A percentile compares a stretch with the other conserved stretches of the same genome.
Conservation (phyloP, 2,113 vertebrate genomes). For the Canis aureus region DNA sequence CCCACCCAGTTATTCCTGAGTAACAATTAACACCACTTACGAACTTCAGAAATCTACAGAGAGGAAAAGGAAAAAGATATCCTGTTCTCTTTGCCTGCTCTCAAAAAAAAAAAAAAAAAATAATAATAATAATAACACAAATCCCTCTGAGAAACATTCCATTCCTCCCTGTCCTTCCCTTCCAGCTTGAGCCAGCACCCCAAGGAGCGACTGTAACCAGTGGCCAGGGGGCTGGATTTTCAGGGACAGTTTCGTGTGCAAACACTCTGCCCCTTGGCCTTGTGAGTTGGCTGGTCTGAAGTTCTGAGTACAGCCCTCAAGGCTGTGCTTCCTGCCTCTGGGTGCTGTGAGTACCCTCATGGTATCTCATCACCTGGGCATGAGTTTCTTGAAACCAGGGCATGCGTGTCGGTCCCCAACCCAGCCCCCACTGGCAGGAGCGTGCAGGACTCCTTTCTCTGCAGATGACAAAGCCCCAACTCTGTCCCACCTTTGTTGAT, state of each 20-base stretch:
- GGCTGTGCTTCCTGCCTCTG: too few species aligned
- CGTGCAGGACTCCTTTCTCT: not conserved
- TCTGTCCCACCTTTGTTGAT: not conserved
- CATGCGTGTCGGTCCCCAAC: not conserved
- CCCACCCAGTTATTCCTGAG: not conserved
- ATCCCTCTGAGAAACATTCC: not conserved
- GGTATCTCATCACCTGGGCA: too few species aligned
- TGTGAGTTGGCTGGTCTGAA: not conserved
- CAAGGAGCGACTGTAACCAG: not conserved
- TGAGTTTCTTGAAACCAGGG: not conserved
- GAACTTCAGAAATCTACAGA: not conserved
- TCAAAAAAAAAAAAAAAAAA: not conserved
- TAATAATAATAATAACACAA: not conserved
- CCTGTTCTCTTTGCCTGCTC: not conserved
- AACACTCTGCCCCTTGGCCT: not conserved
- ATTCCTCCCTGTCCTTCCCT: not conserved
- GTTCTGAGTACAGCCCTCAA: not conserved
- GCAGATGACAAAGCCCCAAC: not conserved
- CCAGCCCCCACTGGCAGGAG: not conserved
- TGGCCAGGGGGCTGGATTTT: not conserved
- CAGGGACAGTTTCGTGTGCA: not conserved
- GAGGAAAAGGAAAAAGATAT: constrained; percentile 49
- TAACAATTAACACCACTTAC: not conserved
- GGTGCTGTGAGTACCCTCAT: accelerated
- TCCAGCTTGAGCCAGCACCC: not conserved